Evolutionary conservation across 2,797 vertebrate genomes (phyloP).

Genomic region (Pipistrellus pipistrellus): DNA sequence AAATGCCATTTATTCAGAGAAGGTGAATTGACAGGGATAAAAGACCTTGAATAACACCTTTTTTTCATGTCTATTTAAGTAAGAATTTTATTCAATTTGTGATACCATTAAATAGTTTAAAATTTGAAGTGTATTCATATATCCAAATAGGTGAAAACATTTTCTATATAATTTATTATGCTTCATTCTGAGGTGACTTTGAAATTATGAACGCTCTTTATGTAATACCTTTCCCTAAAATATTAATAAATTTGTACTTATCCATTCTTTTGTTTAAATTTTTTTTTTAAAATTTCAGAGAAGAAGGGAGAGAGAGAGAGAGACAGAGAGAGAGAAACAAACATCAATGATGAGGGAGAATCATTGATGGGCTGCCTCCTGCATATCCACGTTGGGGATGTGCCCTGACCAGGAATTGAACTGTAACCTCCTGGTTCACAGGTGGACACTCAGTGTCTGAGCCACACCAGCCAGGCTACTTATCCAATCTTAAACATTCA

Average conservation of each 20-base stretch:
- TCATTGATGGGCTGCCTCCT: too few species aligned
- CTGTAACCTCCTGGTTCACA: too few species aligned
- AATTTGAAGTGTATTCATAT: slow-evolving; percentile 29
- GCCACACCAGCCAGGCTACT: not conserved
- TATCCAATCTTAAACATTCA: not conserved
- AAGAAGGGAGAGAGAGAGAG: too few species aligned
- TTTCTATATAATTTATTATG: slow-evolving; percentile 46
- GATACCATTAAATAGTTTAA: slow-evolving; percentile 57
- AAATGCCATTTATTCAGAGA: slow-evolving; percentile 57
- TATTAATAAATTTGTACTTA: not conserved
- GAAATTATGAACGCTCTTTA: not conserved
- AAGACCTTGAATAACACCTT: slow-evolving; percentile 53
- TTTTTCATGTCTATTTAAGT: slow-evolving; percentile 46
- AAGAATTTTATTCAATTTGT: slow-evolving; percentile 56
- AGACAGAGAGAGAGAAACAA: too few species aligned
- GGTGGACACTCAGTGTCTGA: too few species aligned
- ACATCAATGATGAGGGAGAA: too few species aligned
- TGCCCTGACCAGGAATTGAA: too few species aligned
- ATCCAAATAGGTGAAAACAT: slow-evolving; percentile 27
- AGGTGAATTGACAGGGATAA: slow-evolving; percentile 39
- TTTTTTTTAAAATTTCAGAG: too few species aligned
- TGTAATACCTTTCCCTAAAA: slow-evolving; percentile 29
- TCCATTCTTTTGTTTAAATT: not conserved
- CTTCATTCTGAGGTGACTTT: not conserved
- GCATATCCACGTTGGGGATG: too few species aligned